Conservation (phyloP, 2,113 vertebrate species). For the Oreochromis niloticus region DNA sequence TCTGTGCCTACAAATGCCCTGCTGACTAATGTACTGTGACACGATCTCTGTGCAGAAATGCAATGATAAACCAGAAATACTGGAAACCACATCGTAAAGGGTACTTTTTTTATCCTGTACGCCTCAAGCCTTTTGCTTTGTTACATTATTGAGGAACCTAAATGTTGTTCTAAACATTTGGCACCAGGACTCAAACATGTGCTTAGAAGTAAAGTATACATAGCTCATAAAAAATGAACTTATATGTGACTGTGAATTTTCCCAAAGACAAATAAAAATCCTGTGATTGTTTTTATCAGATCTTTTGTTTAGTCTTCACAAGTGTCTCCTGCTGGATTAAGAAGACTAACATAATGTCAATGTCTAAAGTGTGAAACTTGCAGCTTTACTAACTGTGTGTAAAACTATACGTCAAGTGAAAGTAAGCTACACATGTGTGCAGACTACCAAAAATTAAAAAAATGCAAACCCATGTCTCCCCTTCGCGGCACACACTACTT, state of each 20-base stretch:
- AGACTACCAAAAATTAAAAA: not conserved
- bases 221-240: no score
- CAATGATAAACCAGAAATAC: no score
- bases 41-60: fast-evolving
- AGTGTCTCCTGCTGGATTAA: no score
- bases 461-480: not conserved
- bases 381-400: not conserved
- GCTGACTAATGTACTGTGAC: no score
- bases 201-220: no score
- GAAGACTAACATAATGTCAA: fast-evolving
- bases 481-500: not conserved
- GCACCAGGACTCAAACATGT: no score
- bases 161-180: no score
- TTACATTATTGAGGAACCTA: fast-evolving
- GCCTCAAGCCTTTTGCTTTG: fast-evolving
- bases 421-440: not conserved
- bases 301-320: fast-evolving
- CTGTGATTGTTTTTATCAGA: not conserved
- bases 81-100: fast-evolving
- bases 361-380: not conserved
- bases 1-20: fast-evolving
- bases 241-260: no score
- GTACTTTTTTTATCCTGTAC: fast-evolving
- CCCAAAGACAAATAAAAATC: not conserved
- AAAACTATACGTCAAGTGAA: not conserved